Base-by-base conservation (phyloP, 2,797 vertebrate species). In the Lerista edwardsae region DNA sequence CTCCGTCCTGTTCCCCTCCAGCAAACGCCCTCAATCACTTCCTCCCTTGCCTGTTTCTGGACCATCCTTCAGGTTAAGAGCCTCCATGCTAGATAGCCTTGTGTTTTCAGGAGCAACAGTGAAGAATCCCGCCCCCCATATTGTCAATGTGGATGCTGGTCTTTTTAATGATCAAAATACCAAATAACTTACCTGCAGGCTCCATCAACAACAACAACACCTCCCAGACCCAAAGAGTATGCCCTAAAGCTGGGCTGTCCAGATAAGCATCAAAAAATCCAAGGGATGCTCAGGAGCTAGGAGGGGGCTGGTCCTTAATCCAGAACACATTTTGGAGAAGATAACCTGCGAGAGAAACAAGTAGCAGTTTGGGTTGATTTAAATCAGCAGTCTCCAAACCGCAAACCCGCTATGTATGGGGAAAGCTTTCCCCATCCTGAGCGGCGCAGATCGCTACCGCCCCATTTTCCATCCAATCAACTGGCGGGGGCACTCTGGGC, bases 11-110 rank as follows among this genome's bases (percentile, higher is more conserved):
- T 76, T 34, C 61, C 39, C 41, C 78, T 57, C 41, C 72, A 76
- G 57, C 55, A 41, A 23, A 69, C 31, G 29, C 72, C 65, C 41
- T 86, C 51, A n/a, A 4, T 73, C 82, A 31, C 73, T 76, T 86
- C 84, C 84, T 86, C 84, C 55, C 73, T 86, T 17, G 55, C 64
- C 65, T 76, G 39, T 47, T 25, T 57, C 55, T 41, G 34, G 73
- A 57, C 79, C 21, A 23, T 51, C 76, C 23, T 64, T 36, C 31
- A 9, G 23, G 59, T 34, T 23, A 27, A 19, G 75, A 72, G 36
- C 68, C 27, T 78, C 17, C 2, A 4, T 21, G 39, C 65, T 44
- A 69, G 29, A 47, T 14, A 11, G 44, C 17, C 73, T 19, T 25
- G 5, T n/a, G 10, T 41, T 39, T 65, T 73, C 27, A 57, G 61